Evolutionary conservation across 2,113 vertebrate genomes (phyloP), one percentile per base, ranked within the genome.

Genomic region (Percina caprodes): DNA sequence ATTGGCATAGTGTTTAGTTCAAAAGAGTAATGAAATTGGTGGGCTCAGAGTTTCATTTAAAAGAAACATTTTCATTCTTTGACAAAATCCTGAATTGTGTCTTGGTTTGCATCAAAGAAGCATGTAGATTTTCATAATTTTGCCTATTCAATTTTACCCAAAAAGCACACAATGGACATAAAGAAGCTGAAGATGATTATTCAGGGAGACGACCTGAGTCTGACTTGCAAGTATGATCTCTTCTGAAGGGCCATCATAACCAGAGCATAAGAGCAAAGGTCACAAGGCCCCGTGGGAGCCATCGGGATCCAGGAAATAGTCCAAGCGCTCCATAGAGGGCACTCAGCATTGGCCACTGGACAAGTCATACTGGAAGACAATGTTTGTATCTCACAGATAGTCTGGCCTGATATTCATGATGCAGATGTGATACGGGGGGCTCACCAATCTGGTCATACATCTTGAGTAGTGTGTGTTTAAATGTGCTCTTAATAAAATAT

Each of bases 401-500:
- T 42, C 72, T 71, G 63, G 62, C 72, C 79, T 61, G 77, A 84
- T 91, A 77, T 92, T 90, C 84, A 80, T 89, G 90, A 93, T 91
- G 88, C 81, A 87, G 88, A 91, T 88, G 70, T 69, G 70, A 91
- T 87, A 86, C 83, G 49, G 61, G 59, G 75, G 80, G 79, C 77
- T 88, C 84, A 66, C 46, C 86, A 74, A 74, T 85, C 83, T 82
- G 89, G 82, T 86, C 86, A 86, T 89, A 89, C 91, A 91, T 84
- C 86, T 70, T 82, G 76, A 92, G 82, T 54, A 77, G 88, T 86
- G 87, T 87, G 86, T 94, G 93, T 90, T 94, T 93, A 95, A 95
- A 93, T 89, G 85, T 86, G 91, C 88, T 88, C 92, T 91, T 92
- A 90, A 94, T 95, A 93, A 96, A 95, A 95, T 93, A 94, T 95